Conservation (phyloP, 2,797 vertebrate species). For the Notoglanidium macrostoma region DNA sequence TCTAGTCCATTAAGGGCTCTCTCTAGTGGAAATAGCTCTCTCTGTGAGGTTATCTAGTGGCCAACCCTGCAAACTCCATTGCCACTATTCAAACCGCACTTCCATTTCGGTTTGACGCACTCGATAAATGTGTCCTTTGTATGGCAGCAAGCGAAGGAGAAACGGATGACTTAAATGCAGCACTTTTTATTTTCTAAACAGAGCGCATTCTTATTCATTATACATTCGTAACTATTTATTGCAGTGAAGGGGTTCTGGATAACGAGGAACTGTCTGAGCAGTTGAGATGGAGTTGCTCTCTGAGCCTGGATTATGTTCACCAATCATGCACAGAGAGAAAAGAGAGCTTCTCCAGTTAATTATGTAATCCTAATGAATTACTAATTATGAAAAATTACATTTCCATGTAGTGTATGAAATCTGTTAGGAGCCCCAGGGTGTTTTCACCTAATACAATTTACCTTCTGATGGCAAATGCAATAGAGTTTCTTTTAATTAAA, state of each 20-base stretch:
- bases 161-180: conserved; percentile 66
- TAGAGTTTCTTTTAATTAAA: neutral
- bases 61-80: conserved; percentile 65
- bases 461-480: neutral
- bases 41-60: conserved; percentile 75
- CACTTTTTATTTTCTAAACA: conserved; percentile 57
- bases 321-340: conserved; percentile 39
- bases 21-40: conserved; percentile 67
- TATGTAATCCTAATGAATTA: neutral
- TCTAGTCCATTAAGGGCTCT: conserved; percentile 81
- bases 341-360: conserved; percentile 37
- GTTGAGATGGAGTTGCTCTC: conserved; percentile 53
- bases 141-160: conserved; percentile 58
- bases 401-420: neutral
- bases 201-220: conserved; percentile 62
- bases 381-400: neutral
- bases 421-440: neutral
- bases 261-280: conserved; percentile 60
- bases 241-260: conserved; percentile 57
- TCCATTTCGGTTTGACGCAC: conserved; percentile 70
- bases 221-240: conserved; percentile 67
- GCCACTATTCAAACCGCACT: conserved; percentile 74
- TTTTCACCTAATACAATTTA: neutral
- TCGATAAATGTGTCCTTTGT: conserved; percentile 70
- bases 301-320: conserved; percentile 53